A percentile compares a stretch with the other conserved stretches of the same genome.
Conservation (phyloP, 2,797 vertebrate genomes). For the Phrynocephalus vlangalii region DNA sequence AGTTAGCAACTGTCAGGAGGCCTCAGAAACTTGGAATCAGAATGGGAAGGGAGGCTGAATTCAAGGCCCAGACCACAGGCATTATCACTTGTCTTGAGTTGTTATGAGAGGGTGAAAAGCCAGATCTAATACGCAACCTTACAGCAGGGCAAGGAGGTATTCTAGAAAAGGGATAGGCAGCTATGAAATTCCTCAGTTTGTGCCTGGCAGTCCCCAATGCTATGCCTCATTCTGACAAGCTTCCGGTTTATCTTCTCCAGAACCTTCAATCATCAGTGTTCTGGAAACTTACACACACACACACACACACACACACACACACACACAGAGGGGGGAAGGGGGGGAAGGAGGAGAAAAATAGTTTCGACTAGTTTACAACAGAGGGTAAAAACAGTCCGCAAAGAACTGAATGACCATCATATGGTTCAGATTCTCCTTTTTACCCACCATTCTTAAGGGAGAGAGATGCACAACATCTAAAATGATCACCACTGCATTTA, state of each 20-base stretch:
- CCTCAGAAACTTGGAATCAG: no score
- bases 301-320: no score
- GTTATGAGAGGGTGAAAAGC: no score
- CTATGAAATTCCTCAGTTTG: not conserved
- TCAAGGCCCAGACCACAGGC: not conserved
- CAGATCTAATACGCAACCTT: not conserved
- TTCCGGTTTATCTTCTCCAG: not conserved
- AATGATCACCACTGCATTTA: not conserved
- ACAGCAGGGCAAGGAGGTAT: not conserved
- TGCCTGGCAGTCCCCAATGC: not conserved
- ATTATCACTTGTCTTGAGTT: not conserved
- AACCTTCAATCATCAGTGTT: not conserved
- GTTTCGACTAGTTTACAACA: not conserved
- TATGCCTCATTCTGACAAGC: not conserved
- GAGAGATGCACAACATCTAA: not conserved
- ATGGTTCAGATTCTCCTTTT: not conserved
- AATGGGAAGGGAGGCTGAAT: not conserved
- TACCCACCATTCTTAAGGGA: not conserved
- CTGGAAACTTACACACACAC: not conserved
- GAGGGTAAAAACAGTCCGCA: not conserved
- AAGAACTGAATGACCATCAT: not conserved
- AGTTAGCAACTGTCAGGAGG: not conserved
- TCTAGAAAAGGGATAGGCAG: not conserved
- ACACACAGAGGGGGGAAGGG: no score
- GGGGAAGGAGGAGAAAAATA: no score